Conservation (phyloP, 2,888 invertebrate genomes). For the Hybos culiciformis region DNA sequence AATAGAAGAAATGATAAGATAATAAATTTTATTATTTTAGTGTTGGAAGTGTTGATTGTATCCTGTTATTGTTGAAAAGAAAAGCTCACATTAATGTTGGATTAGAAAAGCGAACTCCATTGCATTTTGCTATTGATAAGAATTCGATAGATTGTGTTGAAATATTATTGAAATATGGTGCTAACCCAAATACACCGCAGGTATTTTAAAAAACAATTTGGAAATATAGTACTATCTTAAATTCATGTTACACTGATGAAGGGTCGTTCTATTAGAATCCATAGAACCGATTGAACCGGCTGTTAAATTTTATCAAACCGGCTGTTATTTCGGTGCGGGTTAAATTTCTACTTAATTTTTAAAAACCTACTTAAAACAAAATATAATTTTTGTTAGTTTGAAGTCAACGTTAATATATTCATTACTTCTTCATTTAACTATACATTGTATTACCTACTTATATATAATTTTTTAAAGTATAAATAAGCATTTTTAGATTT, state of each 20-base stretch:
- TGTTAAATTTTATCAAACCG: too few species aligned
- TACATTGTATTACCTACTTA: too few species aligned
- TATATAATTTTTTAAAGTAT: too few species aligned
- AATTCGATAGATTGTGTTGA: slow-evolving; percentile 59
- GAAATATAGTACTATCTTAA: neutral
- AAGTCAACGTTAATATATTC: too few species aligned
- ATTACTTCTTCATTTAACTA: too few species aligned
- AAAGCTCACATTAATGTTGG: slow-evolving; percentile 75
- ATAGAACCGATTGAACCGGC: too few species aligned
- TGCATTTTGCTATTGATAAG: slow-evolving; percentile 74
- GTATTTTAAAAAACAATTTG: slow-evolving; percentile 32
- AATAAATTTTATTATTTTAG: slow-evolving; percentile 15
- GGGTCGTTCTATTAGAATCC: too few species aligned
- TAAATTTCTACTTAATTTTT: too few species aligned
- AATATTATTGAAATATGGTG: slow-evolving; percentile 59
- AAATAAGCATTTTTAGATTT: too few species aligned
- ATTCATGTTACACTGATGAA: neutral
- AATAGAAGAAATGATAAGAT: neutral
- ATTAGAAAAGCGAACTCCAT: slow-evolving; percentile 51
- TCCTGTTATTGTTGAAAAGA: slow-evolving; percentile 48
- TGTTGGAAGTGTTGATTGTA: slow-evolving; percentile 32
- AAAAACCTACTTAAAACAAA: neutral
- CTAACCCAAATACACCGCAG: slow-evolving; percentile 71
- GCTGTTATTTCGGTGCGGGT: too few species aligned
- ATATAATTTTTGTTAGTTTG: neutral